Evolutionary conservation across 2,113 vertebrate species (phyloP).

Genomic region (Donacobius atricapilla): DNA sequence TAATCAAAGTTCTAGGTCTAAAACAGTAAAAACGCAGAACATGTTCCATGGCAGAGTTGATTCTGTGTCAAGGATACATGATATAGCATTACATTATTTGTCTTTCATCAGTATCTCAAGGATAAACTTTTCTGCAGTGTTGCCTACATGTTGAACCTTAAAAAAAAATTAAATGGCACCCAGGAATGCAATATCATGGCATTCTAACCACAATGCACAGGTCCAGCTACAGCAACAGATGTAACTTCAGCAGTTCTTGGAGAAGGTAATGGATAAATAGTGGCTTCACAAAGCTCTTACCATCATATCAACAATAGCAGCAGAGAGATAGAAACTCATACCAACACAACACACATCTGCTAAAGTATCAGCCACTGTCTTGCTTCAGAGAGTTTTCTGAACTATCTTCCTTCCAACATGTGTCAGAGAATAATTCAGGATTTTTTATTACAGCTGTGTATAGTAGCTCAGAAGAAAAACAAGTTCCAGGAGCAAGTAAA

Average conservation of each 20-base stretch:
- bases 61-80: background rate
- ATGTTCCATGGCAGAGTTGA: background rate
- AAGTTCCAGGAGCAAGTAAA: background rate
- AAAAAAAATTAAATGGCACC: background rate
- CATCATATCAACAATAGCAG: background rate
- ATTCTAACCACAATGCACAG: background rate
- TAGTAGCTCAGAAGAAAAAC: background rate
- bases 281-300: background rate
- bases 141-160: background rate
- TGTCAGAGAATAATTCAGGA: background rate
- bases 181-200: background rate
- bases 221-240: background rate
- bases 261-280: background rate
- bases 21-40: background rate
- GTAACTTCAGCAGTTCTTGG: background rate
- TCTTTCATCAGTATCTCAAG: background rate
- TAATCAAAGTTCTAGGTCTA: background rate
- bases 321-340: background rate
- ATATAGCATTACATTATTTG: background rate
- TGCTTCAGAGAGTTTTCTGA: background rate
- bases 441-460: background rate
- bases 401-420: background rate
- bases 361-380: background rate
- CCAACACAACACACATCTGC: background rate
- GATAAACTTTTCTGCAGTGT: background rate